Evolutionary conservation across 1,140 invertebrate species (phyloP).

Genomic region (Drosophila truncata): DNA sequence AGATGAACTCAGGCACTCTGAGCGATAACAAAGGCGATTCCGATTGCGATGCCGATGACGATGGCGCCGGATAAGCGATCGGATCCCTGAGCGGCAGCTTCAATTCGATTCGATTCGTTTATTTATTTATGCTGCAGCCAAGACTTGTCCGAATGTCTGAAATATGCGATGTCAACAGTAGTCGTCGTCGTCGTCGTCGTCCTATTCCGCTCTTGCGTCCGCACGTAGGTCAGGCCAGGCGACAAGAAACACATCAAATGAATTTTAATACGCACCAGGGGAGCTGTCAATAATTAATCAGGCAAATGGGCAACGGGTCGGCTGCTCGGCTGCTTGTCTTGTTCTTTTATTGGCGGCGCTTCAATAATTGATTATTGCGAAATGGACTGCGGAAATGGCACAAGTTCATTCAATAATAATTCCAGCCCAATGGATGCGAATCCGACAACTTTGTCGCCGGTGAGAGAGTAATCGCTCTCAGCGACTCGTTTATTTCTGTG

Average conservation of each 20-base stretch:
- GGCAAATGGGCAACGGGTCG: conserved; percentile 51
- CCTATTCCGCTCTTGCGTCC: neutral
- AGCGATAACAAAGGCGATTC: conserved; percentile 58
- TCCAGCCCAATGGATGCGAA: conserved; percentile 16
- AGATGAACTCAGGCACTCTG: conserved; percentile 24
- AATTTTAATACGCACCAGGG: conserved; percentile 70
- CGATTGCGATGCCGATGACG: conserved; percentile 28
- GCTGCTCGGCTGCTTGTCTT: conserved; percentile 11
- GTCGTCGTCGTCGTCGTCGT: conserved; percentile 6
- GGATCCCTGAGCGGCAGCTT: conserved; percentile 21
- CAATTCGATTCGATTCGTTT: conserved; percentile 37
- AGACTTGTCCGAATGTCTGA: conserved; percentile 63
- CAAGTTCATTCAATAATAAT: conserved; percentile 46
- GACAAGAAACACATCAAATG: conserved; percentile 74
- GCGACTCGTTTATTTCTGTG: conserved; percentile 1
- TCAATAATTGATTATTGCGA: conserved; percentile 54
- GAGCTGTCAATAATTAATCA: conserved; percentile 70
- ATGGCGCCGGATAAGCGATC: conserved; percentile 38
- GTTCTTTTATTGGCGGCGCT: conserved; percentile 23
- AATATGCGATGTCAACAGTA: conserved; percentile 58
- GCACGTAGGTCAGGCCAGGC: conserved; percentile 46
- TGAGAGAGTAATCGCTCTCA: conserved; percentile 7
- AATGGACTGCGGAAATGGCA: conserved; percentile 36
- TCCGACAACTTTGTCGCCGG: conserved; percentile 49
- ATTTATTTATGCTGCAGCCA: conserved; percentile 67